Base-by-base conservation (phyloP, 2,113 vertebrate genomes). In the Pomatorhinus ruficollis region DNA sequence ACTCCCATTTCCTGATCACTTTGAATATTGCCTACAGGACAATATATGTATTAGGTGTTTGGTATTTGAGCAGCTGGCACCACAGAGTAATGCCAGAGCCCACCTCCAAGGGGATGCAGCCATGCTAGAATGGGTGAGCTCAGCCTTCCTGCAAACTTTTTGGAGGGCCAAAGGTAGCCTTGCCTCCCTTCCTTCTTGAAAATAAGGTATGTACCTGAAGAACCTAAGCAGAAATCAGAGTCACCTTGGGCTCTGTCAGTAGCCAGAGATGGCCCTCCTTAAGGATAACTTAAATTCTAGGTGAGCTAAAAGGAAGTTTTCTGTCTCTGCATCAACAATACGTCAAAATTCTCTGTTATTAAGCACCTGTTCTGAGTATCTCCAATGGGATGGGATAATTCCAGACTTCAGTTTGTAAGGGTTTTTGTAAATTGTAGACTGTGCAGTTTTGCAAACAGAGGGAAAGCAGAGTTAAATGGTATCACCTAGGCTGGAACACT, bases 401-500 rank as follows among this genome's bases (percentile, higher is more conserved):
- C 35, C 76, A 89, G 68, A 35, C 52, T 93, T 79, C 3, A 3
- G 12, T 81, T 75, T 89, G 15, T 27, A 71, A 64, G 24, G 47
- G 28, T 10, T 65, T n/a, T 77, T 5, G 19, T 92, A 72, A 92
- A 78, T 64, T 75, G n/a, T 88, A 68, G 60, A 77, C 76, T 90
- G 22, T 63, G 90, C 44, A 79, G 33, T 92, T 95, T 94, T 90
- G 57, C 57, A 93, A 83, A 61, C 68, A 65, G 40, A 47, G 77
- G 33, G 28, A 84, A 87, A 83, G 60, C 40, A 71, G 35, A 72
- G 88, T 90, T 96, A 60, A 52, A 75, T 33, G 45, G 56, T 92
- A 93, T 93, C 92, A 94, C 74, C 90, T 87, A 61, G 86, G 72
- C 83, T 94, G 80, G 53, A 96, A 95, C 90, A 92, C 86, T 87